Base-by-base conservation (phyloP, 2,113 vertebrate genomes). In the Jacana jacana region DNA sequence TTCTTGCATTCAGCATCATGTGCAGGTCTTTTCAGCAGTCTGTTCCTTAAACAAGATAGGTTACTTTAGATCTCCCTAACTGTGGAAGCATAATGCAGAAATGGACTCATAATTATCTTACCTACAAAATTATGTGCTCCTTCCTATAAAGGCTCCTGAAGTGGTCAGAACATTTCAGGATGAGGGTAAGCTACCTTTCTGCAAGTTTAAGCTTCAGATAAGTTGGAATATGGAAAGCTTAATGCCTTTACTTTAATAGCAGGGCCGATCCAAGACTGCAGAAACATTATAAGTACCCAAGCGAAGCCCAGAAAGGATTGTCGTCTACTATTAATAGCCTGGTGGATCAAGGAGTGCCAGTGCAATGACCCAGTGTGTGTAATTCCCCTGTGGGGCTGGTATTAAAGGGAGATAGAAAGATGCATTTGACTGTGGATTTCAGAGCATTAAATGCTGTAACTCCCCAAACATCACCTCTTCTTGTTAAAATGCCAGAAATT, bases 401-500 rank as follows among this genome's bases (percentile, higher is more conserved):
- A 84, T 87, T 93, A 87, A 92, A 87, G 83, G 48, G 35, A 95
- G 92, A 95, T 76, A 89, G 89, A 81, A 91, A 91, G 94, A 95
- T 92, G 89, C 89, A 95, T 93, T 86, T 97, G 93, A 37, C 73
- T 86, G 51, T 4, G 39, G 91, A 84, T 93, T 95, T 79, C 86
- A 65, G 91, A 79, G 80, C 94, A 76, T 87, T 89, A 92, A 89
- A 92, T 65, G 81, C 65, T 92, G 48, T 64, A 96, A 44, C 89
- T 95, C 81, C 8, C 3, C 83, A 95, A 97, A 95, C 94, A 93
- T 95, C 83, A 87, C 95, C 86, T 79, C 60, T 70, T 83, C 86
- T 91, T 91, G 73, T 84, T 95, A 86, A 92, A 95, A 95, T 87
- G 70, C 58, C 89, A 96, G 95, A 95, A 97, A 95, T 95, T 96